Base-by-base conservation (phyloP, 2,888 invertebrate genomes). In the Parthenolecanium corni region DNA sequence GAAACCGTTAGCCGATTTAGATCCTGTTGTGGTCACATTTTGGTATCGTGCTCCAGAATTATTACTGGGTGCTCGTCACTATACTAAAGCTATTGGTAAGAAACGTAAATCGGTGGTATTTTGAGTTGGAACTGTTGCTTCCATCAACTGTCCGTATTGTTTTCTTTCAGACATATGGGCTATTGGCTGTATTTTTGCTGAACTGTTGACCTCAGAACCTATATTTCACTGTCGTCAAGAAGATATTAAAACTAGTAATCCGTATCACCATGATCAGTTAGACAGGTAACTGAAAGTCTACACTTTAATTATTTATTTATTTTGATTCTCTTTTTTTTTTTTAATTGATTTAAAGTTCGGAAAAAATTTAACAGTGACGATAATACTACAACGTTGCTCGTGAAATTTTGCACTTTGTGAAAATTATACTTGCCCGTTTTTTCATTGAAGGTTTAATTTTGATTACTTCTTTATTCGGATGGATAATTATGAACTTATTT, bases 221-320 rank as follows among this genome's bases (percentile, higher is more conserved):
- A 95, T 98, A 72, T 98, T 98, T 75, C 96, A 97, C 73, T 98
- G 97, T 76, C 83, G 97, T 3, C 97, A 98, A 77, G 97, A 98
- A 76, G 97, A 98, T 72, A 97, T 98, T 64, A 98, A 98, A 75
- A 96, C 97, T 0, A 94, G 93, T 71, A 97, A 96, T 77, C 98
- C 98, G 0, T 98, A 99, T 74, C 97, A 98, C 74, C 95, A 96
- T 72, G 97, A 98, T 74, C 98, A 98, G 73, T 76, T 98, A 56
- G 96, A 97, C 75, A 80, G 77, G 76, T 76, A 71, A 64, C 52
- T 53, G 31, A 12, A 42, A 14, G 14, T 42, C 6, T 5, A 14
- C 14, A 42, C 14, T 16, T 42, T 18, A 42, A 4, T 4, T 14
- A 14, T 42, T 3, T 42, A 42, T 14, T 42, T 14, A 31, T 31